Percentiles rank a stretch among this genome's conserved stretches.
Evolutionary conservation across 2,888 invertebrate species (phyloP).

Genomic region (Pycnomerus fuliginosus): DNA sequence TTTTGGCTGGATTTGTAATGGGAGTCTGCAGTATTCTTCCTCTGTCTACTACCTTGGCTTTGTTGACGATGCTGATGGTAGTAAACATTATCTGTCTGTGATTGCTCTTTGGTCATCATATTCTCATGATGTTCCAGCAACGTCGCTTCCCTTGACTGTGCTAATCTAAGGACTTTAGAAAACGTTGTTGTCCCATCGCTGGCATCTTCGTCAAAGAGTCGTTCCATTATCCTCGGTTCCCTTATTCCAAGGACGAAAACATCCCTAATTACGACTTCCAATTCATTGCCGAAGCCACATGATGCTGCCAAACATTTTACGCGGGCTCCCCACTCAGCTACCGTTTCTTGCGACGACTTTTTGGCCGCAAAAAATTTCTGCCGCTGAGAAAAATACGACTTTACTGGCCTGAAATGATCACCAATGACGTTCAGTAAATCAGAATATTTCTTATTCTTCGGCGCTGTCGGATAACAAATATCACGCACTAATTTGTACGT

Average conservation of each 20-base stretch:
- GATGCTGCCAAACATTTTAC: constrained; percentile 3
- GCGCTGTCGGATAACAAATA: constrained; percentile 2
- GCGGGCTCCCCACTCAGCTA: constrained; percentile 2
- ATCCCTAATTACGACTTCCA: constrained; percentile 5
- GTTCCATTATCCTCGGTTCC: constrained; percentile 1
- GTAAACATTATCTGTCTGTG: neutral
- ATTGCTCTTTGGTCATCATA: neutral
- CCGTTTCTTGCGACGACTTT: constrained; percentile 1
- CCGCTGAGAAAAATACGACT: constrained; percentile 6
- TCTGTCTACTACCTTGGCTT: neutral
- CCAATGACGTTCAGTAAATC: neutral
- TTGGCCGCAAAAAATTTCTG: constrained; percentile 4
- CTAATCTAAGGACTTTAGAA: neutral
- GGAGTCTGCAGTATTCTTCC: neutral
- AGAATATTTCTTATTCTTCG: constrained; percentile 1
- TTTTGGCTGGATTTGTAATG: neutral
- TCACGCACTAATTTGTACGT: constrained; percentile 4
- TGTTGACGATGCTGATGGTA: neutral
- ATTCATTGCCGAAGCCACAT: constrained; percentile 5
- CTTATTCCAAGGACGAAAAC: constrained; percentile 5
- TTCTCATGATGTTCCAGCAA: neutral
- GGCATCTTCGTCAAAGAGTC: constrained; percentile 4
- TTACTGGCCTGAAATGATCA: constrained; percentile 3
- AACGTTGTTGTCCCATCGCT: neutral
- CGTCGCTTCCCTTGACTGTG: neutral